Evolutionary conservation across 1,140 invertebrate genomes (phyloP).

Genomic region (Theocolax elegans): DNA sequence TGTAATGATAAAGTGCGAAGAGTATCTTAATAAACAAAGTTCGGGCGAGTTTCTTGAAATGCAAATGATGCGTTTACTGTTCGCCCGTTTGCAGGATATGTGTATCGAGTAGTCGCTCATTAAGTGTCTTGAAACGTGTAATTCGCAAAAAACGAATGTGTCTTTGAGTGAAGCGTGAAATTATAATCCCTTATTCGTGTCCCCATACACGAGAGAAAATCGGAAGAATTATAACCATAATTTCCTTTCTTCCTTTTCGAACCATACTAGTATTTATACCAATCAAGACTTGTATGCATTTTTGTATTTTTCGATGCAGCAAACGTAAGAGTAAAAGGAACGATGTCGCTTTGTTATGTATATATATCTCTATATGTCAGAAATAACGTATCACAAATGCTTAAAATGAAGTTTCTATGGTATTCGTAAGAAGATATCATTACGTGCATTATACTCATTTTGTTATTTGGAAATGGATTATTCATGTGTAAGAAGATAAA

Average conservation of each 20-base stretch:
- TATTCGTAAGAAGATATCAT: no score
- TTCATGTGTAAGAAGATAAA: no score
- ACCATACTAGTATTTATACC: conserved; percentile 1
- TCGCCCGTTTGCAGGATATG: conserved; percentile 1
- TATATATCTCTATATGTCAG: no score
- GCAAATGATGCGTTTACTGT: conserved; percentile 36
- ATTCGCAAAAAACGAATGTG: conserved; percentile 42
- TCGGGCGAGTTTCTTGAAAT: conserved; percentile 17
- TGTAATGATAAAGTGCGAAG: background rate
- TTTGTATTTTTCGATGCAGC: no score
- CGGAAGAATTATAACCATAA: conserved; percentile 11
- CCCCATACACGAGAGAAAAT: conserved; percentile 27
- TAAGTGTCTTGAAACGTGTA: conserved; percentile 15
- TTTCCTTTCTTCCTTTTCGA: background rate
- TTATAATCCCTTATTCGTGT: conserved; percentile 14
- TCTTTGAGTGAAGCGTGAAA: conserved; percentile 27
- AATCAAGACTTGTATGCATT: no score
- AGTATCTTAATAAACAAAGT: background rate
- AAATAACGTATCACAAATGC: no score
- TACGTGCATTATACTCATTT: no score
- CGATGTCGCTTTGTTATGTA: no score
- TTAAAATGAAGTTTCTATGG: no score
- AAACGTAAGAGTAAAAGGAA: no score
- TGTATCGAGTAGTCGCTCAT: conserved; percentile 12
- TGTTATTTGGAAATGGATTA: no score